A percentile compares a stretch with the other conserved stretches of the same genome.
Evolutionary conservation across 2,797 vertebrate genomes (phyloP).

Genomic region (Dipus sagitta): DNA sequence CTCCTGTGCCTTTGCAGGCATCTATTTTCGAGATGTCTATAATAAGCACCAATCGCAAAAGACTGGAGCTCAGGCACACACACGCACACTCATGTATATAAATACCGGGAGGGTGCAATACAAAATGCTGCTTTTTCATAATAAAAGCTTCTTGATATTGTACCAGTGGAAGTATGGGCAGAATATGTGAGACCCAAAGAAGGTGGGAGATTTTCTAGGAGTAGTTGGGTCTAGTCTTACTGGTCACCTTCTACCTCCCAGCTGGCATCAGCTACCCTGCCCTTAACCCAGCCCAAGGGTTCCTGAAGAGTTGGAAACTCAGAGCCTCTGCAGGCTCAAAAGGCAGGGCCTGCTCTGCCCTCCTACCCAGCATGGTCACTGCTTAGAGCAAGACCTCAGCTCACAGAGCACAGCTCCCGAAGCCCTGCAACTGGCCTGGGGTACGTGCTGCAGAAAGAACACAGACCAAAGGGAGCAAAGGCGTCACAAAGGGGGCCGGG

Average conservation of each 20-base stretch:
- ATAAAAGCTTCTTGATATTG: constrained; percentile 70
- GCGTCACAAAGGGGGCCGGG: neutral
- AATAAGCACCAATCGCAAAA: constrained; percentile 81
- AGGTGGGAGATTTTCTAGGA: constrained; percentile 64
- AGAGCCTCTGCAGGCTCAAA: neutral
- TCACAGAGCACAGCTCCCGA: neutral
- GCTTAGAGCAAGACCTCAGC: neutral
- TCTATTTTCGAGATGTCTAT: constrained; percentile 82
- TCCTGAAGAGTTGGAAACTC: neutral
- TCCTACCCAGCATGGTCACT: neutral
- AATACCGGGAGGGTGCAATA: constrained; percentile 57
- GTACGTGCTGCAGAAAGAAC: neutral
- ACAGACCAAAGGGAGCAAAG: neutral
- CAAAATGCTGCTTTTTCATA: constrained; percentile 71
- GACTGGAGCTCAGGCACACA: constrained; percentile 72
- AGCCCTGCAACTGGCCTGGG: neutral
- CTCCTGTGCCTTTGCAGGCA: constrained; percentile 73
- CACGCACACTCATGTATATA: constrained; percentile 66
- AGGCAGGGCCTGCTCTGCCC: neutral
- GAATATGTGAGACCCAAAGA: constrained; percentile 40
- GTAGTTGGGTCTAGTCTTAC: neutral
- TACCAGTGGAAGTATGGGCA: constrained; percentile 21
- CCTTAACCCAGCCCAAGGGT: neutral
- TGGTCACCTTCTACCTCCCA: neutral
- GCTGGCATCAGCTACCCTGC: neutral